A percentile compares a stretch with the other conserved stretches of the same genome.
Evolutionary conservation across 2,797 vertebrate species (phyloP).

Genomic region (Pristis pectinata): DNA sequence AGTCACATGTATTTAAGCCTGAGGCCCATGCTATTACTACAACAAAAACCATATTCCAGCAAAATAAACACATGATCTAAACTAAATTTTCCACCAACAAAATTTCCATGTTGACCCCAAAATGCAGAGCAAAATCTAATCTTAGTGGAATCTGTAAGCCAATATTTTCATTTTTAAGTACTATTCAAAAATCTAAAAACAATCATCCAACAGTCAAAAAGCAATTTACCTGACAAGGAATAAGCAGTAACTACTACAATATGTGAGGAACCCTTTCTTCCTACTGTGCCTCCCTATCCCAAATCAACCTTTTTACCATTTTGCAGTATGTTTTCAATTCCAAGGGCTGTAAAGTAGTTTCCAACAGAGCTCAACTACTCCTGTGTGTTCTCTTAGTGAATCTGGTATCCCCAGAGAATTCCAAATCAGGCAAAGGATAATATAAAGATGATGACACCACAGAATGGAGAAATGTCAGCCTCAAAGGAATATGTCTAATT

Average conservation of each 20-base stretch:
- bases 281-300: background rate
- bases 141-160: background rate
- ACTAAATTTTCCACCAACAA: background rate
- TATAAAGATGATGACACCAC: background rate
- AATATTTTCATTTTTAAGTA: background rate
- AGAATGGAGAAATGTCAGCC: background rate
- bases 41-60: no score
- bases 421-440: background rate
- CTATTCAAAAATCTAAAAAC: background rate
- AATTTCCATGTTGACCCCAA: background rate
- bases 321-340: background rate
- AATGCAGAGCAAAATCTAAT: background rate
- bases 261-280: background rate
- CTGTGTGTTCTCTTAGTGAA: background rate
- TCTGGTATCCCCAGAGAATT: constrained; percentile 4
- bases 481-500: background rate
- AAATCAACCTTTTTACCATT: background rate
- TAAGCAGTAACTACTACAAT: background rate
- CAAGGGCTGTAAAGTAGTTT: no score
- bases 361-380: no score
- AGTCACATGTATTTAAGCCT: no score
- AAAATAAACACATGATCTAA: no score
- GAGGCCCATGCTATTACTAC: no score
- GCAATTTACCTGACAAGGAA: background rate
- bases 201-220: background rate